phyloP scores from a whole-genome alignment of 2,797 vertebrate genomes.

The Pipistrellus kuhlii region DNA sequence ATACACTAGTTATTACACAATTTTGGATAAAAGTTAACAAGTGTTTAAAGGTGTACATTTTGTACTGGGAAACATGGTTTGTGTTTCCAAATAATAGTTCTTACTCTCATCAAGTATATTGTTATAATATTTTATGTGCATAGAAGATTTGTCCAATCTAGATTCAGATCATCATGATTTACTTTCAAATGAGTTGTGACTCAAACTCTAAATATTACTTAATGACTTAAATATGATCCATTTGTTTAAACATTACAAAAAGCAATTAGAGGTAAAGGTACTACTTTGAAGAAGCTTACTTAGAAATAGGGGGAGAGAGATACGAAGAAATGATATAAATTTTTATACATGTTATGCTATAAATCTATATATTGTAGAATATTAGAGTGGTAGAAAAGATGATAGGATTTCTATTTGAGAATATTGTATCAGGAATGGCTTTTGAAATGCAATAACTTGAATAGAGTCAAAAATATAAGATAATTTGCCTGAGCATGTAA shows the following conservation, averaged over 20 bases:
- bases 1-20: background rate
- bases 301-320: background rate
- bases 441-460: background rate
- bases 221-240: background rate
- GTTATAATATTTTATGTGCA: slow-evolving; percentile 3
- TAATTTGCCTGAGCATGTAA: background rate
- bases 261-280: background rate
- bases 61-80: background rate
- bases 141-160: background rate
- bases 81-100: background rate
- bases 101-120: background rate
- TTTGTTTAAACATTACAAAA: background rate
- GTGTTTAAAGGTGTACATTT: background rate
- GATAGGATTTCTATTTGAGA: background rate
- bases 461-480: background rate
- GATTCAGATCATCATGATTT: background rate
- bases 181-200: background rate
- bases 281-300: background rate
- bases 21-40: background rate
- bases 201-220: background rate
- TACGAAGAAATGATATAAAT: background rate
- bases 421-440: background rate
- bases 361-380: background rate
- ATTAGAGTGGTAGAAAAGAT: background rate
- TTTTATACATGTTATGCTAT: background rate